Percentiles rank a stretch among this genome's conserved stretches.
These are phyloP conservation scores for Rhagologus leucostigma DNA, from an alignment of 2,113 vertebrate species.

Conservation along the genomic window DNA sequence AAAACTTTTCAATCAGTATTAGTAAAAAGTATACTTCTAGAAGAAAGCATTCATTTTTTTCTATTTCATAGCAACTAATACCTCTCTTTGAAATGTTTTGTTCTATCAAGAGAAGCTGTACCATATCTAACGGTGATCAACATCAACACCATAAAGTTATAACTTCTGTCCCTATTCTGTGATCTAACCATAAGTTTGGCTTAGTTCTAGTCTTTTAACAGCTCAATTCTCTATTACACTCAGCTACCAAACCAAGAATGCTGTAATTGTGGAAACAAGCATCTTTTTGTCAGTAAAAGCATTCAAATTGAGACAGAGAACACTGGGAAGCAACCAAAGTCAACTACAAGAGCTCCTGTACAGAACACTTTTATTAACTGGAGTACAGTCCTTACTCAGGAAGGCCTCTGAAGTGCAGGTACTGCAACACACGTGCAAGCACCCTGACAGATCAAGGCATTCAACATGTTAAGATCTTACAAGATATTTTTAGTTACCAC, in stretches of 20 bases:
- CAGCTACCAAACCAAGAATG: not conserved
- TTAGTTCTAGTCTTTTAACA: not conserved
- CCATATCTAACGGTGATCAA: not conserved
- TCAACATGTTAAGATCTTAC: not conserved
- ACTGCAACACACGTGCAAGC: not conserved
- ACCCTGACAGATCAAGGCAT: not conserved
- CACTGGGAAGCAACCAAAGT: not conserved
- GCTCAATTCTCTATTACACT: not conserved
- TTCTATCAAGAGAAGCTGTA: not conserved
- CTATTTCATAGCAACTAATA: not conserved
- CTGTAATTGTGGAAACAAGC: not conserved
- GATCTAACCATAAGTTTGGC: not conserved
- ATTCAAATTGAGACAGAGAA: not conserved
- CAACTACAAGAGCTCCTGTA: not conserved
- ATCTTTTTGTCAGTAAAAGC: not conserved
- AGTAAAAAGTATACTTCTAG: not conserved
- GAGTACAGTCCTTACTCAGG: not conserved
- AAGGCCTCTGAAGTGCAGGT: not conserved
- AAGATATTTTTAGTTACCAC: constrained; percentile 22
- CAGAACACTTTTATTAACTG: not conserved
- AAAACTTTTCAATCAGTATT: not conserved
- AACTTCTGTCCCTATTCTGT: not conserved
- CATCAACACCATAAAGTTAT: not conserved
- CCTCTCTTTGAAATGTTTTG: not conserved
- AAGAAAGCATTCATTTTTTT: not conserved